Evolutionary conservation across 2,113 vertebrate genomes (phyloP), one percentile per base, ranked within the genome.

Genomic region (Dipodomys merriami): DNA sequence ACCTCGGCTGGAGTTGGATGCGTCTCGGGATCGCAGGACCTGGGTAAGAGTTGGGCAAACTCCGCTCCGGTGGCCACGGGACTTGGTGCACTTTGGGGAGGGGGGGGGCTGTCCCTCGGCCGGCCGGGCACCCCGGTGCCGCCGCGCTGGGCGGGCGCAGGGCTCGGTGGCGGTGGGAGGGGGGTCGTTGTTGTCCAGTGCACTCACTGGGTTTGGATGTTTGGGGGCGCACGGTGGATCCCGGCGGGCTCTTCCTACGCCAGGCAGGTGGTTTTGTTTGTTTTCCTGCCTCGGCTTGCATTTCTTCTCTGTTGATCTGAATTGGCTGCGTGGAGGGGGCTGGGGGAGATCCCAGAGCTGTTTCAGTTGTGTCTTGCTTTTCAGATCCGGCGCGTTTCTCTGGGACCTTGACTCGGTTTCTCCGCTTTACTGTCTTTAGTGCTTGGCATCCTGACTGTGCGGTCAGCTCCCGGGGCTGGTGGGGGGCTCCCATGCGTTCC

Each of bases 21-120:
- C 39, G 39, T 88, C 69, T 82, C 73, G 87, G 30, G 68, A 74
- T 84, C 90, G 65, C 39, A 0, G 39, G 81, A 85, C 73, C 74
- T 35, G 18, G 96, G 94, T 96, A 96, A 96, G 95, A 95, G 94
- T 85, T 76, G 71, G 35, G 65, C 68, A 87, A 71, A 88, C 78
- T 89, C 69, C 44, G 44, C 92, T 72, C 49, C 7, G 46, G 77
- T 60, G 62, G 86, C 60, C 39, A 0, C 7, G 53, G 91, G 73
- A 57, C 67, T 60, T 60, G 74, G 86, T 0, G 4, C 65, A 30
- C 25, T 1, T 83, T 39, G 5, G 1, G 60, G 78, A 25, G 6
- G 3, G n/a, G n/a, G 62, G 72, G 10, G 67, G 29, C 72, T 65
- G 62, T 64, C 23, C 25, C 57, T 46, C 20, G 35, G 29, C 12